Conservation (phyloP, 1,140 invertebrate genomes). For the Drosophila pachea region DNA sequence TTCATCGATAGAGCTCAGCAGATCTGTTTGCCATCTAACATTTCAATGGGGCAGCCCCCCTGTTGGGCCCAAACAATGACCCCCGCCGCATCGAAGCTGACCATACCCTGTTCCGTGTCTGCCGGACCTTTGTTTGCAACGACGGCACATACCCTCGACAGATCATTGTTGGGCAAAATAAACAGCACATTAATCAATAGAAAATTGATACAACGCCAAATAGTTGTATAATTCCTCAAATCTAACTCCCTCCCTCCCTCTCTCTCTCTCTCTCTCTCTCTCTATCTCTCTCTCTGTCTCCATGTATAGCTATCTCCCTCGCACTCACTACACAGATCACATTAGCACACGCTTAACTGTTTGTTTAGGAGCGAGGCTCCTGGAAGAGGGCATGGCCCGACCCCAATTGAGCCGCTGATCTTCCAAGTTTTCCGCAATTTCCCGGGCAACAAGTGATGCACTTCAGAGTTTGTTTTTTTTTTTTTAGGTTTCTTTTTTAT, state of each 20-base stretch:
- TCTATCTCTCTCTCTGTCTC: not conserved
- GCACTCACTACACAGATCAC: too few species aligned
- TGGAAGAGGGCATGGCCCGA: too few species aligned
- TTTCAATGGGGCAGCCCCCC: conserved; percentile 59
- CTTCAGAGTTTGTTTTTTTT: too few species aligned
- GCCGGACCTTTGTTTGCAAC: conserved; percentile 47
- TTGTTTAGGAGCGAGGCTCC: too few species aligned
- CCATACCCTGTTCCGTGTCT: conserved; percentile 4
- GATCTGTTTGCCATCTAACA: conserved; percentile 56
- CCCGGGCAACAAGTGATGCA: too few species aligned
- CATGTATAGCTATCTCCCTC: not conserved
- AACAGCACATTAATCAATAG: conserved; percentile 76
- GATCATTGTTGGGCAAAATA: conserved; percentile 69
- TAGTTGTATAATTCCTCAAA: conserved; percentile 66
- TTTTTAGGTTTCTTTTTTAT: conserved; percentile 35
- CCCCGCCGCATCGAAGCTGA: conserved; percentile 31
- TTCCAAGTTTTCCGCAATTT: too few species aligned
- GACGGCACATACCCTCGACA: conserved; percentile 30
- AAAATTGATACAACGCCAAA: conserved; percentile 73
- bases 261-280: not conserved
- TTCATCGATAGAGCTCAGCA: conserved; percentile 42
- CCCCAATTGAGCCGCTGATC: too few species aligned
- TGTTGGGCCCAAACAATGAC: conserved; percentile 49
- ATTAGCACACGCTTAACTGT: too few species aligned
- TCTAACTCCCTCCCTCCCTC: not conserved